Base-by-base conservation (phyloP, 1,140 invertebrate species). In the Prorops nasuta region DNA sequence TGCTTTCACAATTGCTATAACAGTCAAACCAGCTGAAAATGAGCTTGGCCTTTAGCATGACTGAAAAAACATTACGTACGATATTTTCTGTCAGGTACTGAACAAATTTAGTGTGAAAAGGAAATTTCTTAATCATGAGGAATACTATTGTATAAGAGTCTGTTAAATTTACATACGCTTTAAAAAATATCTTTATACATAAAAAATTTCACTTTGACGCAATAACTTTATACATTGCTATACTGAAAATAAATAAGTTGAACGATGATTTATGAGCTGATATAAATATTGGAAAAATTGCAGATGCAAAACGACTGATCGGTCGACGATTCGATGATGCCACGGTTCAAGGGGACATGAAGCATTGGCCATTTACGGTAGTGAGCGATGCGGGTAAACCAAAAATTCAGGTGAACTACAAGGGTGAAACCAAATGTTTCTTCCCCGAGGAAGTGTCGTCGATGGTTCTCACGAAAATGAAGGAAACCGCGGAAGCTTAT, bases 281-380 rank as follows among this genome's bases (percentile, higher is more conserved):
- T 41, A 42, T 21, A 24, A 70, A 32, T 76, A 76, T 41, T 43
- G 51, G 24, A 53, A 38, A n/a, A 18, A 52, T 16, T 41, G 20
- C 42, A 75, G 73, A 76, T 51, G 76, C 71, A 0, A 79, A 79
- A 48, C 78, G 81, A 19, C 57, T 83, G 19, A 80, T 83, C 21
- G 81, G 81, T 24, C 70, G 80, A 14, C 68, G 75, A 15, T 82
- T 79, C 52, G 76, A 79, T 32, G 88, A 90, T 63, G 73, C 80
- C 2, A 87, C 86, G 59, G 86, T 89, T 18, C 86, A 89, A 60
- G 81, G 79, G 52, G 86, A 90, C 62, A 86, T 89, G 75, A 88
- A 89, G 58, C 83, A 87, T 52, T 89, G 87, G 87, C 87, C 86
- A 1, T 89, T 89, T 66, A 82, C 80, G 51, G 87, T 90, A 12